Evolutionary conservation across 2,113 vertebrate species (phyloP).

Genomic region (Ailuropoda melanoleuca): DNA sequence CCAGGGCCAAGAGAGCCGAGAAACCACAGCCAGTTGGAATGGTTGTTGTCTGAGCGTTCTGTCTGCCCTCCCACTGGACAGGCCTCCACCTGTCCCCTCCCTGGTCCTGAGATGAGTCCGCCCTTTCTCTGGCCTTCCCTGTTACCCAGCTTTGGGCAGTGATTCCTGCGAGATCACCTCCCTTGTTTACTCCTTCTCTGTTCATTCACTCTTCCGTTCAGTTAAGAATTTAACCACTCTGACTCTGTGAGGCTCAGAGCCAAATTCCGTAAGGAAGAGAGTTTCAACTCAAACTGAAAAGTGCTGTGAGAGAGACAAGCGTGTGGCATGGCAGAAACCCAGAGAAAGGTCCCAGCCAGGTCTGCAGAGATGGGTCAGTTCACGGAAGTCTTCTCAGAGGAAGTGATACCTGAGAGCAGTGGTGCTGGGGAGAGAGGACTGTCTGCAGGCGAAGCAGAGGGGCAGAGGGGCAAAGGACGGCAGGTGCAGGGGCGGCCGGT

Average conservation of each 20-base stretch:
- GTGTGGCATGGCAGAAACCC: not conserved
- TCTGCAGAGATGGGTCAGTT: not conserved
- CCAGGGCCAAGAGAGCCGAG: not conserved
- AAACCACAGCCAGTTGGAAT: rapidly evolving
- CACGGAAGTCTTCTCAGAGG: not conserved
- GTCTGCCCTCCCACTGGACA: not conserved
- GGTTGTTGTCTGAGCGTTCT: not conserved
- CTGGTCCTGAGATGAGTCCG: not conserved
- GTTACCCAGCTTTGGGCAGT: not conserved
- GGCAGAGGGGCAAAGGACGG: not conserved
- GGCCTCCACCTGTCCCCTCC: rapidly evolving
- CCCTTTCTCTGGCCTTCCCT: not conserved
- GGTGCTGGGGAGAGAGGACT: not conserved
- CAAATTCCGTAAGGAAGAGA: not conserved
- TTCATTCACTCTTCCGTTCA: not conserved
- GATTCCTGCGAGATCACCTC: not conserved
- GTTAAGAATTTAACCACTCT: not conserved
- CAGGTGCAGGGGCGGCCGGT: not conserved
- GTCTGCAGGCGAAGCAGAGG: not conserved
- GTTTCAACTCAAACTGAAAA: not conserved
- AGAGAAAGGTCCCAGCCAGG: too few species aligned
- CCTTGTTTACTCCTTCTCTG: not conserved
- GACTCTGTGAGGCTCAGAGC: not conserved
- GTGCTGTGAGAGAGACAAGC: not conserved
- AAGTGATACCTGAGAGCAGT: not conserved